These are phyloP conservation scores for Callinectes sapidus DNA, from an alignment of 2,888 invertebrate species.

Conservation along the genomic window DNA sequence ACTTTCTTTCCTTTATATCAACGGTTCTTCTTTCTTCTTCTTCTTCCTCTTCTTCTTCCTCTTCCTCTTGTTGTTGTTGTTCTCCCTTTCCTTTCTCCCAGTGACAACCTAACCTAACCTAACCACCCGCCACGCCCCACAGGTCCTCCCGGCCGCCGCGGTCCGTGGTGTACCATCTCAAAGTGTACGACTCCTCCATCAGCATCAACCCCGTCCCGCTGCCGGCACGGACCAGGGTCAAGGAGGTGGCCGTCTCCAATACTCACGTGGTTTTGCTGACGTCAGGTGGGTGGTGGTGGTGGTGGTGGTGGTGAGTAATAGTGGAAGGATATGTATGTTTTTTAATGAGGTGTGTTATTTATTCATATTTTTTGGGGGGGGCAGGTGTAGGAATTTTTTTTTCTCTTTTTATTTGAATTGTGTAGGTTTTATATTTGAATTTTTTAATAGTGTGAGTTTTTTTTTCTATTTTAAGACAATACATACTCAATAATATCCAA, in stretches of 20 bases:
- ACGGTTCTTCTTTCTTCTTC: neutral
- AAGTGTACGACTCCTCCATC: constrained; percentile 78
- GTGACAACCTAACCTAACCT: neutral
- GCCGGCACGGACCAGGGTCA: constrained; percentile 77
- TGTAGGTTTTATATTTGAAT: neutral
- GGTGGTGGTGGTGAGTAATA: neutral
- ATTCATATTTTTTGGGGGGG: no score
- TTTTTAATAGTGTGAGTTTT: no score
- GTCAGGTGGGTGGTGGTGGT: constrained; percentile 73
- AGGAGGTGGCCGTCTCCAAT: constrained; percentile 79
- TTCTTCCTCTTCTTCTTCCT: neutral
- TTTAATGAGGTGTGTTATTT: no score
- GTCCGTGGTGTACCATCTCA: constrained; percentile 80
- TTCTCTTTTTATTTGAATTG: neutral
- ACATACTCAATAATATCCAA: no score
- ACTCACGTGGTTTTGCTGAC: constrained; percentile 81
- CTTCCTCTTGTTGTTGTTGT: no score
- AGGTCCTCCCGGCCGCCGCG: constrained; percentile 74
- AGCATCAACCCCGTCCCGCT: constrained; percentile 79
- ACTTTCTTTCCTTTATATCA: no score
- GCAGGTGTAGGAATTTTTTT: no score
- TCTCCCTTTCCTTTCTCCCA: neutral
- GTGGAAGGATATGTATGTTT: no score
- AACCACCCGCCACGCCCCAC: neutral
- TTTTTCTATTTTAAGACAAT: no score